Evolutionary conservation across 2,113 vertebrate species (phyloP).

Genomic region (Saccopteryx bilineata): DNA sequence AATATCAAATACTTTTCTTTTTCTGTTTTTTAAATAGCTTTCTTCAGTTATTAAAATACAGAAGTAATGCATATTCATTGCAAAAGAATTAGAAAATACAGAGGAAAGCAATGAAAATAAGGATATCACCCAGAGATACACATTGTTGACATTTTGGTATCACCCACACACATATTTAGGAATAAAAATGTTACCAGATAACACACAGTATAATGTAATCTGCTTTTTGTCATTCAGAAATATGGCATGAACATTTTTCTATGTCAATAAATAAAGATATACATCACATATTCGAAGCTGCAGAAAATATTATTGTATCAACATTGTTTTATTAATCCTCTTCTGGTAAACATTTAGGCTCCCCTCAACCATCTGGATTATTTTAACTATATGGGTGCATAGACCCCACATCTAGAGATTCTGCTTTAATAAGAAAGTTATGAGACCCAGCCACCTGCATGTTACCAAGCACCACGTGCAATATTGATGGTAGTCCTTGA

Average conservation of each 20-base stretch:
- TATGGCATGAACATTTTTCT: not conserved
- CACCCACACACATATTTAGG: not conserved
- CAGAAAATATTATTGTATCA: not conserved
- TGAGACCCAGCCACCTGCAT: not conserved
- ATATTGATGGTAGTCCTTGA: not conserved
- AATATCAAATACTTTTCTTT: not conserved
- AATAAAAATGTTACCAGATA: constrained; percentile 46
- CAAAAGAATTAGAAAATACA: not conserved
- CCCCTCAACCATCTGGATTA: not conserved
- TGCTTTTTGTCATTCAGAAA: not conserved
- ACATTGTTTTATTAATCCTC: not conserved
- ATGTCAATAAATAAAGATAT: not conserved
- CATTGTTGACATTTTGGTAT: not conserved
- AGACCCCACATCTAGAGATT: not conserved
- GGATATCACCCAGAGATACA: not conserved
- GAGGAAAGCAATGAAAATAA: constrained; percentile 23
- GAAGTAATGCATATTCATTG: not conserved
- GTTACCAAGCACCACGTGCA: not conserved
- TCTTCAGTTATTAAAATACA: not conserved
- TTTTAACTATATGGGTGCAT: not conserved
- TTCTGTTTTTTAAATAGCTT: not conserved
- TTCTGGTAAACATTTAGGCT: not conserved
- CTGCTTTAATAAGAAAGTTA: not conserved
- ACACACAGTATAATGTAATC: not conserved
- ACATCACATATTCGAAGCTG: not conserved